phyloP scores from a whole-genome alignment of 2,888 invertebrate species.

The Pelosia muscerda region DNA sequence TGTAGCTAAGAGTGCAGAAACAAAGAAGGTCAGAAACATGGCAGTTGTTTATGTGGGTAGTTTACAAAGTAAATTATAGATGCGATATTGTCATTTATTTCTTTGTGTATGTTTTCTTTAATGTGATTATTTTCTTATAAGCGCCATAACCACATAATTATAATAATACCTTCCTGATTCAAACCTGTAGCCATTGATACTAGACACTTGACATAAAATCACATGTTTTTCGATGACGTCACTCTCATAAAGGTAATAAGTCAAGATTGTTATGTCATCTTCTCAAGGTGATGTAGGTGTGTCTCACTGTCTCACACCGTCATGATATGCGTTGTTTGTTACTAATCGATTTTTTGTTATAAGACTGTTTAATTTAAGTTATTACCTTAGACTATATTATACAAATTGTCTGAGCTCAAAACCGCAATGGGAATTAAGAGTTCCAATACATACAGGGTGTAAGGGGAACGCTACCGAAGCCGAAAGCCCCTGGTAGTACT shows the following conservation, averaged over 20 bases:
- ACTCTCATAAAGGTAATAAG: not conserved
- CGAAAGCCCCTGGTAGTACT: too few relatives aligned
- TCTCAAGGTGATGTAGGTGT: constrained; percentile 50
- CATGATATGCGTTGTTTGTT: constrained; percentile 30
- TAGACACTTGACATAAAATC: constrained; percentile 9
- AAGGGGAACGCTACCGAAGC: too few relatives aligned
- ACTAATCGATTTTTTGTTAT: not conserved
- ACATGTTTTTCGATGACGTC: constrained; percentile 20
- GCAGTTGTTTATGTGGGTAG: too few relatives aligned
- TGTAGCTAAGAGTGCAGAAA: too few relatives aligned
- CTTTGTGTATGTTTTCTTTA: not conserved
- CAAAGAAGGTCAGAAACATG: too few relatives aligned
- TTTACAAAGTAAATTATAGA: too few relatives aligned
- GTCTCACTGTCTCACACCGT: constrained; percentile 41
- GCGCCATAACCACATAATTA: not conserved
- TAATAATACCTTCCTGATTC: constrained; percentile 4
- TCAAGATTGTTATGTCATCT: constrained; percentile 34
- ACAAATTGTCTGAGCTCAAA: too few relatives aligned
- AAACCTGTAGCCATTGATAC: not conserved
- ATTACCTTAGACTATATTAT: too few relatives aligned
- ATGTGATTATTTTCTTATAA: not conserved
- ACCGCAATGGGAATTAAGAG: too few relatives aligned
- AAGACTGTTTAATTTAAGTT: too few relatives aligned
- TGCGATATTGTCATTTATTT: too few relatives aligned
- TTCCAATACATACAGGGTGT: too few relatives aligned